phyloP scores from a whole-genome alignment of 37 sponge, comb jelly and placozoan species.

The Chondrosia reniformis region DNA sequence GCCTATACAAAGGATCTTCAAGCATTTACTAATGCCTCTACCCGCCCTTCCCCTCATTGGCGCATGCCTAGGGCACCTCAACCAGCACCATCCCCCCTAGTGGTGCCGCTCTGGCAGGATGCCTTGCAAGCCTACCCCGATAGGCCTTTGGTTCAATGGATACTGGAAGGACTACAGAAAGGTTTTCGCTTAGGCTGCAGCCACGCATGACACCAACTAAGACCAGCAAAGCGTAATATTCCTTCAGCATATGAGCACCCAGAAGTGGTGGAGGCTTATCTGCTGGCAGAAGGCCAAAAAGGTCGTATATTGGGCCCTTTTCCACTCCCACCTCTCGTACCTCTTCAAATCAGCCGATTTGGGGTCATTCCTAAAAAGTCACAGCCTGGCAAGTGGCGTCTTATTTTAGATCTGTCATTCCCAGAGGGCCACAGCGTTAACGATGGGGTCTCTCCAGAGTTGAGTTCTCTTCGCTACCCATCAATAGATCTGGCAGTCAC shows the following conservation, averaged over 20 bases:
- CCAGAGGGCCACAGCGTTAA: not conserved
- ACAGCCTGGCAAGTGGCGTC: slow-evolving; percentile 13
- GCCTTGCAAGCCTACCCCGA: not conserved
- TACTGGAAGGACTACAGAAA: not conserved
- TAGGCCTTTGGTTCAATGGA: not conserved
- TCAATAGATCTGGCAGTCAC: slow-evolving; percentile 8
- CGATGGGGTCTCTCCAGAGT: not conserved
- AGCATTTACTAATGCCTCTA: too few relatives aligned
- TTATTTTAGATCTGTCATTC: not conserved
- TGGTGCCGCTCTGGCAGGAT: not conserved
- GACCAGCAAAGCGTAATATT: not conserved
- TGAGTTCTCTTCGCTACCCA: slow-evolving; percentile 30
- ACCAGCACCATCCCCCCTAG: slow-evolving; percentile 11
- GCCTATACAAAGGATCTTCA: too few relatives aligned
- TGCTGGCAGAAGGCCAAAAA: not conserved
- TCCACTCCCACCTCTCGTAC: not conserved
- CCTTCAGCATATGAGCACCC: slow-evolving; percentile 10
- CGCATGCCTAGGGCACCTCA: too few relatives aligned
- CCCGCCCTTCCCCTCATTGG: too few relatives aligned
- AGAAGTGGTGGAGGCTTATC: not conserved
- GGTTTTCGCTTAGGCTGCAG: not conserved
- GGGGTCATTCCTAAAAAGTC: slow-evolving; percentile 14
- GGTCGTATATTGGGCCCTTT: not conserved
- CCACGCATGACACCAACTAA: not conserved
- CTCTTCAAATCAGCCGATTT: slow-evolving; percentile 4